Conservation (phyloP, 2,888 invertebrate genomes). For the Alloplasta piceator region DNA sequence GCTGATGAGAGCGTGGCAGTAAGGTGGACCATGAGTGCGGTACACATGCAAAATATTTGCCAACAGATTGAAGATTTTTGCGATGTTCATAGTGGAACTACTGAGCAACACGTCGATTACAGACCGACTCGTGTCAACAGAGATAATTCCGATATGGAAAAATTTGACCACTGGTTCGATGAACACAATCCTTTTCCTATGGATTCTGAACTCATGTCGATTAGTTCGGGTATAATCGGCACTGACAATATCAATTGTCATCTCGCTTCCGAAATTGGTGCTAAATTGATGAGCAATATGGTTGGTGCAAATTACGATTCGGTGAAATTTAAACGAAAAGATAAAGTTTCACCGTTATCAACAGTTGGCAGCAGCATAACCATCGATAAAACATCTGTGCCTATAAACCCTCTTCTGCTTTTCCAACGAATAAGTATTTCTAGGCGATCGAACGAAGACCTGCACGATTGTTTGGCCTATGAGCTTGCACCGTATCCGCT, state of each 20-base stretch:
- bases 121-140: conserved; percentile 46
- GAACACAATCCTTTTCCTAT: conserved; percentile 58
- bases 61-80: conserved; percentile 45
- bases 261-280: conserved; percentile 40
- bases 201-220: conserved; percentile 43
- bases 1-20: conserved; percentile 11
- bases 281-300: conserved; percentile 19
- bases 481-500: conserved; percentile 65
- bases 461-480: conserved; percentile 54
- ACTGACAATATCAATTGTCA: conserved; percentile 44
- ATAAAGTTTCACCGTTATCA: conserved; percentile 40
- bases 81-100: conserved; percentile 32
- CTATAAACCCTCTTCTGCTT: conserved; percentile 47
- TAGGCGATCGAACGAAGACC: conserved; percentile 62
- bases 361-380: background rate
- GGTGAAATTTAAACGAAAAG: conserved; percentile 59
- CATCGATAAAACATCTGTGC: background rate
- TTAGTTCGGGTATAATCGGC: conserved; percentile 39
- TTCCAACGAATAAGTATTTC: conserved; percentile 61
- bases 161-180: conserved; percentile 49
- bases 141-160: conserved; percentile 56
- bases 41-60: conserved; percentile 47
- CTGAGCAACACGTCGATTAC: conserved; percentile 55
- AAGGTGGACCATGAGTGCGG: conserved; percentile 29
- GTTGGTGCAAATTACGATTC: conserved; percentile 49